Evolutionary conservation across 2,113 vertebrate species (phyloP).

Genomic region (Benitochromis conjunctus): DNA sequence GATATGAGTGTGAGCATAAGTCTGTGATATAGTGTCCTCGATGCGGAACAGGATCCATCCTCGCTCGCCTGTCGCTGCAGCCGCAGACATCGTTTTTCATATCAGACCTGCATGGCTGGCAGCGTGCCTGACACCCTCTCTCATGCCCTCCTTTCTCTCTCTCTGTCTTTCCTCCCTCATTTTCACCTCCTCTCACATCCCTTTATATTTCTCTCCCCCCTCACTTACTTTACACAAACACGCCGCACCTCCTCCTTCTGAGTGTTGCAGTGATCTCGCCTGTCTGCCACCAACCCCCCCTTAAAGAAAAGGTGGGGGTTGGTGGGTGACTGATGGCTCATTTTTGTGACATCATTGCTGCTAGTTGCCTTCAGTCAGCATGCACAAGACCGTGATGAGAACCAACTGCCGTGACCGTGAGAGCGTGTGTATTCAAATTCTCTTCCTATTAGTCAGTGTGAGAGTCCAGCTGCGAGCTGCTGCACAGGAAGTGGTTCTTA

Average conservation of each 20-base stretch:
- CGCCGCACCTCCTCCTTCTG: background rate
- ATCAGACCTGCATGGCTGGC: constrained; percentile 60
- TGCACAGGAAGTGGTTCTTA: constrained; percentile 43
- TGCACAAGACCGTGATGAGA: background rate
- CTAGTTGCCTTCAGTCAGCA: background rate
- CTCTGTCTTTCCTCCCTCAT: background rate
- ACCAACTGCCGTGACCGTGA: background rate
- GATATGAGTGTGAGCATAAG: background rate
- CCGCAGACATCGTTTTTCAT: constrained; percentile 53
- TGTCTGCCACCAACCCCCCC: background rate
- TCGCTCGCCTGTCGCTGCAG: background rate
- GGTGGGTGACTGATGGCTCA: background rate
- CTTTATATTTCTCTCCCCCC: background rate
- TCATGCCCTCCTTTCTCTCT: background rate
- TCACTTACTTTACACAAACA: background rate
- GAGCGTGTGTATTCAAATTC: background rate
- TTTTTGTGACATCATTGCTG: constrained; percentile 40
- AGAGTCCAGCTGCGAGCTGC: constrained; percentile 45
- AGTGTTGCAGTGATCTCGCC: constrained; percentile 19
- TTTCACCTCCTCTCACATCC: background rate
- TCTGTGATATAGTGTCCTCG: background rate
- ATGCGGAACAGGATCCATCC: constrained; percentile 19
- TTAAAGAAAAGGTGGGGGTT: background rate
- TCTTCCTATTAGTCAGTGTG: constrained; percentile 14
- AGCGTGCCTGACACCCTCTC: constrained; percentile 26